Percentiles rank a stretch among this genome's conserved stretches.
phyloP scores from a whole-genome alignment of 92 coral and sea anemone species.

The Zoanthus solanderi region DNA sequence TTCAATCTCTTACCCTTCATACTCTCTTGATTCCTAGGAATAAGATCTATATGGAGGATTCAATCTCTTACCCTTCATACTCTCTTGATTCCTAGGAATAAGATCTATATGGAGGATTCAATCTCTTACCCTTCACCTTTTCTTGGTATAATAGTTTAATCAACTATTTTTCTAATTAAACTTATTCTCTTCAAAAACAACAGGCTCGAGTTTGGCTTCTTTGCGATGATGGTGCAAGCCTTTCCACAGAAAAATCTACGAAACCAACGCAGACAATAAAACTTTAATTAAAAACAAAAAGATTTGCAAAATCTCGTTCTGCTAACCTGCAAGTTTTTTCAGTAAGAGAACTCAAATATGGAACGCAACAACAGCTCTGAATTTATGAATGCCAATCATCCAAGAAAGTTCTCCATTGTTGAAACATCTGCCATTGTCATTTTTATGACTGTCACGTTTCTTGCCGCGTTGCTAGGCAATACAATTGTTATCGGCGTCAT shows the following conservation, averaged over 20 bases:
- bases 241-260: neutral
- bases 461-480: conserved; percentile 77
- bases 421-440: conserved; percentile 66
- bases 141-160: too few species aligned
- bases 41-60: too few species aligned
- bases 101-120: too few species aligned
- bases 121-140: too few species aligned
- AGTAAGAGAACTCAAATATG: neutral
- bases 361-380: conserved; percentile 16
- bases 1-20: too few species aligned
- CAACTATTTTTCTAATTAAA: neutral
- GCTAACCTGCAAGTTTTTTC: neutral
- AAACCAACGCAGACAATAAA: neutral
- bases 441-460: conserved; percentile 58
- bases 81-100: too few species aligned
- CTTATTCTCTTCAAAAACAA: neutral
- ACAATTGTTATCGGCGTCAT: conserved; percentile 72
- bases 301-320: neutral
- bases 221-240: neutral
- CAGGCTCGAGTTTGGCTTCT: neutral
- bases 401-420: neutral
- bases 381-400: neutral
- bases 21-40: too few species aligned
- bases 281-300: neutral
- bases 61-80: too few species aligned